Conservation (phyloP, 2,113 vertebrate genomes). For the Channa argus region DNA sequence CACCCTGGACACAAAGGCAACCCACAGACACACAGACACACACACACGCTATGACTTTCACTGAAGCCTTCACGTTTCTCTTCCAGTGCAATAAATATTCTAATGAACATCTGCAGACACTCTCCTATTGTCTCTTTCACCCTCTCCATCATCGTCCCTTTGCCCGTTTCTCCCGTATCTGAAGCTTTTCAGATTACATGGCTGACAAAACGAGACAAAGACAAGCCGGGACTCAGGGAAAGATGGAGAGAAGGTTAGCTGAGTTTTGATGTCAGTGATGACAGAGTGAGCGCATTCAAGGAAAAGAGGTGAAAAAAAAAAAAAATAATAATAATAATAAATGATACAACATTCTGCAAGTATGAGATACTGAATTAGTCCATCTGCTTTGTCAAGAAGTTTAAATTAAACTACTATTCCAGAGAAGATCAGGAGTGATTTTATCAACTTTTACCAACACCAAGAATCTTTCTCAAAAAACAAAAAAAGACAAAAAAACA, state of each 20-base stretch:
- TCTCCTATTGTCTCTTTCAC: background rate
- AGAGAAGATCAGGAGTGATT: background rate
- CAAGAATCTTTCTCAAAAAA: background rate
- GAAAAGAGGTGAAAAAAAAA: background rate
- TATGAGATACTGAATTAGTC: background rate
- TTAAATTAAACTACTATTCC: background rate
- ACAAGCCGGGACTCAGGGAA: background rate
- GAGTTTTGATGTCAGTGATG: background rate
- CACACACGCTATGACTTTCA: conserved; percentile 25
- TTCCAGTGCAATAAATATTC: conserved; percentile 46
- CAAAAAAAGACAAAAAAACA: background rate
- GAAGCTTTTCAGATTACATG: background rate
- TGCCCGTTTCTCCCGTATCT: background rate
- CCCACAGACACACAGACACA: conserved; percentile 24
- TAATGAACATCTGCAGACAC: conserved; percentile 46
- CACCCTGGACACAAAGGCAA: conserved; percentile 30
- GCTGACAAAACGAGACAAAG: conserved; percentile 20
- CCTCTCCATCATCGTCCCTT: background rate
- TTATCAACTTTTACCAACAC: background rate
- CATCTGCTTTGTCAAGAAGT: background rate
- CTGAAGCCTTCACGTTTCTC: conserved; percentile 15
- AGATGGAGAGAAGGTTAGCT: background rate
- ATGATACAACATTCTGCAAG: background rate
- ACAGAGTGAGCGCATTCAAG: conserved; percentile 9
- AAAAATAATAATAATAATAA: background rate